These are phyloP conservation scores for Mizuhopecten yessoensis DNA, from an alignment of 1,140 invertebrate genomes.

Conservation along the genomic window DNA sequence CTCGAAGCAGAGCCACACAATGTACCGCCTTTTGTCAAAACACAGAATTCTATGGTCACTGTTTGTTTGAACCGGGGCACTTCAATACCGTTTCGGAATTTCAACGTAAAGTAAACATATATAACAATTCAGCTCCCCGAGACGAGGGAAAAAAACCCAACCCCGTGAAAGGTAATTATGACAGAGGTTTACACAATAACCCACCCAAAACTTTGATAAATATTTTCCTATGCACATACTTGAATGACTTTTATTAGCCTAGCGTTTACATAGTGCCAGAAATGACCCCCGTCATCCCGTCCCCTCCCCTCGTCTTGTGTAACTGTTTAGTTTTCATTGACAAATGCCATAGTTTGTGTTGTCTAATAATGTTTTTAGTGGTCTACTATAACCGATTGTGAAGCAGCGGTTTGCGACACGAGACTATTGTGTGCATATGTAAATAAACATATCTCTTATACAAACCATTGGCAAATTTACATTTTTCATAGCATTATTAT, in stretches of 20 bases:
- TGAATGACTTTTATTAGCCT: background rate
- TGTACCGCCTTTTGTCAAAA: background rate
- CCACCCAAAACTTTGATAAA: background rate
- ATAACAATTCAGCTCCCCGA: background rate
- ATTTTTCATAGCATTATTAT: too few species aligned
- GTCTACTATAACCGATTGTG: background rate
- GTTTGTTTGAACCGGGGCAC: conserved; percentile 7
- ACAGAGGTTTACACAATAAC: background rate
- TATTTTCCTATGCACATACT: conserved; percentile 12
- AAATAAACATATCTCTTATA: too few species aligned
- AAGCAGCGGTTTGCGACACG: background rate
- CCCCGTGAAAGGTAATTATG: background rate
- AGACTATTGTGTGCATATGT: background rate
- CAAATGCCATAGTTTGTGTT: background rate
- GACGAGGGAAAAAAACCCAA: background rate
- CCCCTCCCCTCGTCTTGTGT: background rate
- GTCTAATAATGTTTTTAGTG: background rate
- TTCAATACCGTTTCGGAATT: background rate
- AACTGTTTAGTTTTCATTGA: background rate
- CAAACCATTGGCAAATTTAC: too few species aligned
- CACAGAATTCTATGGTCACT: background rate
- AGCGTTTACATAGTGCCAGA: background rate
- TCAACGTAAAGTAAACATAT: background rate
- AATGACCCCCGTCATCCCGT: background rate
- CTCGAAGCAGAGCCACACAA: background rate